Base-by-base conservation (phyloP, 2,113 vertebrate genomes). In the Xenopus borealis region DNA sequence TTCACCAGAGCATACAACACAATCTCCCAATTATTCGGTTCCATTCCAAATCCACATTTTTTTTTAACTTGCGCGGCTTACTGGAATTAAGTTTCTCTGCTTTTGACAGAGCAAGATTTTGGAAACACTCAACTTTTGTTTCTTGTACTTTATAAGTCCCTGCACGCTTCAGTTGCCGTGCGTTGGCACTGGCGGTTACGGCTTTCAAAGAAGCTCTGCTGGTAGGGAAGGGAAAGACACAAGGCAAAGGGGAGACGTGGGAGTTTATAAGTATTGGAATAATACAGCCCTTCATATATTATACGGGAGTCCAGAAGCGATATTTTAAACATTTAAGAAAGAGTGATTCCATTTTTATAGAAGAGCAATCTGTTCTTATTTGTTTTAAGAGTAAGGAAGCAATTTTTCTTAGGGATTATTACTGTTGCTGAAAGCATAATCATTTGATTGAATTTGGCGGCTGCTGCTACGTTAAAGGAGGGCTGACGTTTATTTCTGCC, bases 121-220 rank as follows among this genome's bases (percentile, higher is more conserved):
- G n/a, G 20, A 57, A 72, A 72, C 62, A 57, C 71, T 72, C 18
- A 44, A 72, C 71, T 72, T 72, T 55, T 72, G 71, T 72, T 72
- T 45, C 62, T 72, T 66, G 71, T 72, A 20, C 53, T 69, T 72
- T 72, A 65, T 72, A 65, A 14, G 30, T 53, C 62, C 55, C 71
- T 12, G 18, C 47, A 66, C 44, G 62, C 71, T 72, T 62, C 30
- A 57, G 62, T 44, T 50, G 14, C 47, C 11, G 47, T 16, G 19
- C 64, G 40, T 66, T 72, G 71, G 71, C 71, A 57, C 62, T 55
- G 16, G 17, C 6, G 13, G 45, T 63, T 53, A 33, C 44, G 61
- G 61, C 11, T 72, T 64, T 72, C 23, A 64, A 40, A 52, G 61
- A 53, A 64, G 27, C 33, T 27, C n/a, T 13, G 30, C 23, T 30